These are phyloP conservation scores for Syngnathus acus DNA, from an alignment of 2,797 vertebrate species.

Conservation along the genomic window DNA sequence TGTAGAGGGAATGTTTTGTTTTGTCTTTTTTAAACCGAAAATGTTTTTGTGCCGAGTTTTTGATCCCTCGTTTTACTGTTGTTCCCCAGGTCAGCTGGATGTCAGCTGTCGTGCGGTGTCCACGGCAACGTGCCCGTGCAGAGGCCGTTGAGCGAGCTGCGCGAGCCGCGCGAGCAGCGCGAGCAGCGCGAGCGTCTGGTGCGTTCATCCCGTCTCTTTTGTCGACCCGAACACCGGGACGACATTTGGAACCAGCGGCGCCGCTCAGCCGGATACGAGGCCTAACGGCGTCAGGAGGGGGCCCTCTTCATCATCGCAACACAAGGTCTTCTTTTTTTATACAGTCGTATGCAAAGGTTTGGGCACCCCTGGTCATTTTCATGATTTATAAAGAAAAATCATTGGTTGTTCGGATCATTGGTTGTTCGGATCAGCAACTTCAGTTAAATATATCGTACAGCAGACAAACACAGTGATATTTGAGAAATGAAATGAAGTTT, in stretches of 20 bases:
- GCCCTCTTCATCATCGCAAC: neutral
- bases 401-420: too few relatives aligned
- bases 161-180: slow-evolving; percentile 14
- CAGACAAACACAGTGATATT: too few relatives aligned
- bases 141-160: too few relatives aligned
- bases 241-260: slow-evolving; percentile 65
- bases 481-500: too few relatives aligned
- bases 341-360: too few relatives aligned
- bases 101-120: slow-evolving; percentile 47
- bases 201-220: slow-evolving; percentile 61
- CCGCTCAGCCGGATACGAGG: slow-evolving; percentile 52
- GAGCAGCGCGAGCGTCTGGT: slow-evolving; percentile 54
- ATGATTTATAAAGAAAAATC: too few relatives aligned
- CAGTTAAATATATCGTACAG: too few relatives aligned
- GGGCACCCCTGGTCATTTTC: too few relatives aligned
- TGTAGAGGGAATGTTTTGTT: too few relatives aligned
- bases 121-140: slow-evolving; percentile 31
- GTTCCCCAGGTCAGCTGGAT: slow-evolving; percentile 54
- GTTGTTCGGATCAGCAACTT: too few relatives aligned
- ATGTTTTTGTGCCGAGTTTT: neutral
- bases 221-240: slow-evolving; percentile 61
- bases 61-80: neutral
- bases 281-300: slow-evolving; percentile 24
- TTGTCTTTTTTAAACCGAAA: too few relatives aligned
- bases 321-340: too few relatives aligned